These are phyloP conservation scores for Anagrus nilaparvatae DNA, from an alignment of 1,140 invertebrate genomes.

Conservation along the genomic window DNA sequence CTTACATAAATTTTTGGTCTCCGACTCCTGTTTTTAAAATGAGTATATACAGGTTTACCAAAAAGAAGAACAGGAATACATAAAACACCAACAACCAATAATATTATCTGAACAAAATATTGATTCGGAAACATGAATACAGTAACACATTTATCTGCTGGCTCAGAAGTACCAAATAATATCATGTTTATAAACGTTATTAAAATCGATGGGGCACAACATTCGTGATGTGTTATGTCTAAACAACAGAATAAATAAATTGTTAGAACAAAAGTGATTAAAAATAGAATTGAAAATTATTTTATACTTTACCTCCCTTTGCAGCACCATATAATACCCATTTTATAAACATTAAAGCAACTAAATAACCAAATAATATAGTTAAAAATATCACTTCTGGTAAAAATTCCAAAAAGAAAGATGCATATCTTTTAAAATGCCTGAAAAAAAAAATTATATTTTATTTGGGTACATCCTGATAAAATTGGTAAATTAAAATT, in stretches of 20 bases:
- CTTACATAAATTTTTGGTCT: slow-evolving; percentile 18
- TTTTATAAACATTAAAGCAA: slow-evolving; percentile 85
- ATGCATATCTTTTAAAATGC: slow-evolving; percentile 67
- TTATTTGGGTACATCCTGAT: no score
- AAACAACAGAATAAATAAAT: slow-evolving; percentile 2
- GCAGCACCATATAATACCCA: slow-evolving; percentile 68
- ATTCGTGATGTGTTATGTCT: slow-evolving; percentile 22
- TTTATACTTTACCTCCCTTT: slow-evolving; percentile 23
- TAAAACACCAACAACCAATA: slow-evolving; percentile 63
- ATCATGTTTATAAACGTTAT: slow-evolving; percentile 93
- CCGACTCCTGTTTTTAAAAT: slow-evolving; percentile 17
- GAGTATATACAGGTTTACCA: slow-evolving; percentile 77
- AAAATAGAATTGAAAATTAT: slow-evolving; percentile 17
- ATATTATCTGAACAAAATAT: slow-evolving; percentile 55
- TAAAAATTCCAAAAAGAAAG: slow-evolving; percentile 84
- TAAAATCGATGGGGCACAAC: slow-evolving; percentile 77
- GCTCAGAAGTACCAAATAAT: slow-evolving; percentile 52
- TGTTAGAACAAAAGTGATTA: not conserved
- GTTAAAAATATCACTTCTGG: slow-evolving; percentile 87
- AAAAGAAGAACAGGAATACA: slow-evolving; percentile 91
- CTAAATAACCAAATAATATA: slow-evolving; percentile 88
- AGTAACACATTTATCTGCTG: slow-evolving; percentile 44
- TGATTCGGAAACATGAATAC: slow-evolving; percentile 68
- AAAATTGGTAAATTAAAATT: no score
- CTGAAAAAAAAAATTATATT: no score